Evolutionary conservation across 2,888 invertebrate species (phyloP).

Genomic region (Luperina testacea): DNA sequence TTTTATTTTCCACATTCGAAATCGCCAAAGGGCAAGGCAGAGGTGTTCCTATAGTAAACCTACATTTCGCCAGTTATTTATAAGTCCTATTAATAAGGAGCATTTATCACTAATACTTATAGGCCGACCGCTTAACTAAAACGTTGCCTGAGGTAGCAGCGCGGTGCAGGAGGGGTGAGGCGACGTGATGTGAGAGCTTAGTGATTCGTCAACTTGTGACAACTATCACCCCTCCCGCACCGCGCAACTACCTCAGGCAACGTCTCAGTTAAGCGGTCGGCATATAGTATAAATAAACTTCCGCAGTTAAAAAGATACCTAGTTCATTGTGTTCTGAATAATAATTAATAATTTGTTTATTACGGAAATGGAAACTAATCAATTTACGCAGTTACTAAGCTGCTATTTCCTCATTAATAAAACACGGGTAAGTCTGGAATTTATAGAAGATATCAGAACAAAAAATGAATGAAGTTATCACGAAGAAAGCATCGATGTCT

Average conservation of each 20-base stretch:
- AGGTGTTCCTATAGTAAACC: background rate
- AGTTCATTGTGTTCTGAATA: constrained; percentile 21
- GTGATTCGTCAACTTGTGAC: too few species aligned
- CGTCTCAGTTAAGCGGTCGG: too few species aligned
- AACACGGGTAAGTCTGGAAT: background rate
- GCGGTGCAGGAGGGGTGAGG: too few species aligned
- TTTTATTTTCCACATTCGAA: background rate
- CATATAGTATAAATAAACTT: background rate
- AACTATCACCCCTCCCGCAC: too few species aligned
- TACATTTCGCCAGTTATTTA: background rate
- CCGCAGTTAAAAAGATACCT: constrained; percentile 18
- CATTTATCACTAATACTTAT: background rate
- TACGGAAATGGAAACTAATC: constrained; percentile 28
- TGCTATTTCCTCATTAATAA: constrained; percentile 18
- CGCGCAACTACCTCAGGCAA: too few species aligned
- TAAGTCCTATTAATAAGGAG: background rate
- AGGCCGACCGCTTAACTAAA: too few species aligned
- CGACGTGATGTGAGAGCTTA: too few species aligned
- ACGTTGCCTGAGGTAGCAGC: too few species aligned
- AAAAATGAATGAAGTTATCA: background rate
- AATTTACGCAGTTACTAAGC: constrained; percentile 10
- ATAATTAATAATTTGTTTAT: constrained; percentile 16
- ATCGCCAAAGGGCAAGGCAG: too few species aligned
- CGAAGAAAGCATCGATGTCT: background rate
- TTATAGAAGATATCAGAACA: background rate